Percentiles rank a stretch among this genome's conserved stretches.
phyloP scores from a whole-genome alignment of 2,888 invertebrate species.

The Lordiphosa fenestrarum region DNA sequence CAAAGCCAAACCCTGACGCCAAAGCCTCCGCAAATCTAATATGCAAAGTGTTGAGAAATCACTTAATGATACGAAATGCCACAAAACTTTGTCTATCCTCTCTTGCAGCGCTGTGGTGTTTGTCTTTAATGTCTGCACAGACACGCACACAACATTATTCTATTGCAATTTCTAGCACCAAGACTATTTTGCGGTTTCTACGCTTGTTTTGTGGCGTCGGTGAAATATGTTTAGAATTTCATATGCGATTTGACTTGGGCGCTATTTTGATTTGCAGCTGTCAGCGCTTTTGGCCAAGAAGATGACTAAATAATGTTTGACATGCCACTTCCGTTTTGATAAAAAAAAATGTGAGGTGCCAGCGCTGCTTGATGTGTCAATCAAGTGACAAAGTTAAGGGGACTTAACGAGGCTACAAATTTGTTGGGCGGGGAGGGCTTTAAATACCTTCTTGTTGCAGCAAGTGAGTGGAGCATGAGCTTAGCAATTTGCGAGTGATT shows the following conservation, averaged over 20 bases:
- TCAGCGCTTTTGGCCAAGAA: conserved; percentile 32
- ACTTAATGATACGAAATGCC: no score
- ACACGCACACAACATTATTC: conserved; percentile 33
- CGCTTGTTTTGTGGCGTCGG: conserved; percentile 32
- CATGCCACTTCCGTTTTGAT: conserved; percentile 56
- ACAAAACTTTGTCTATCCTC: neutral
- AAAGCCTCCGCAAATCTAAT: no score
- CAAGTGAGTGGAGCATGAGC: conserved; percentile 42
- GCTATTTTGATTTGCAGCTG: conserved; percentile 61
- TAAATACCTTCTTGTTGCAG: conserved; percentile 30
- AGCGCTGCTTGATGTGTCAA: conserved; percentile 26
- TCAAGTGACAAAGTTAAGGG: no score
- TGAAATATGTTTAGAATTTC: conserved; percentile 19
- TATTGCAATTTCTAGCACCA: conserved; percentile 42
- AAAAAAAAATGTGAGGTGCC: conserved; percentile 40
- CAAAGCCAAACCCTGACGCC: no score
- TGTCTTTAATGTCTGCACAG: neutral
- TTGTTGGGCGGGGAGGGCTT: no score
- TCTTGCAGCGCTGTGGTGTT: neutral
- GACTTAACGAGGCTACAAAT: no score
- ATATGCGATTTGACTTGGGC: conserved; percentile 30
- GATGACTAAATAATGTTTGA: conserved; percentile 8
- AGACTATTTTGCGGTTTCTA: conserved; percentile 26
- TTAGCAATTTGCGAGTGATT: conserved; percentile 48
- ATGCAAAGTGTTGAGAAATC: no score